Evolutionary conservation across 2,888 invertebrate genomes (phyloP).

Genomic region (Seira ritae): DNA sequence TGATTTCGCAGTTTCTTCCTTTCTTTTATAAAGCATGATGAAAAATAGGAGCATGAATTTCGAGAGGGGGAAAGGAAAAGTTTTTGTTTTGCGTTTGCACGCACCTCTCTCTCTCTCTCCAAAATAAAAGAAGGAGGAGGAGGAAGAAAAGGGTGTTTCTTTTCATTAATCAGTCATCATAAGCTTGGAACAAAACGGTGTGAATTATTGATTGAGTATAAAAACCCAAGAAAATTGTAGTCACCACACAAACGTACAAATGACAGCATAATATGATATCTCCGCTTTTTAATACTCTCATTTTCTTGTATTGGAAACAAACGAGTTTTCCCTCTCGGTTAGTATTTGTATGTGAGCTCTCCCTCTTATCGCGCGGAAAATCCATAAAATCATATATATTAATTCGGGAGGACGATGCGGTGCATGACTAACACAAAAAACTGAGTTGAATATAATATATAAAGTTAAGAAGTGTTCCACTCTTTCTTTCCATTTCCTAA

Average conservation of each 20-base stretch:
- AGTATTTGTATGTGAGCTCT: neutral
- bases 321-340: conserved; percentile 17
- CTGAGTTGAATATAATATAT: neutral
- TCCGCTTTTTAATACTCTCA: conserved; percentile 22
- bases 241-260: conserved; percentile 47
- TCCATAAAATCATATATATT: conserved; percentile 15
- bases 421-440: no score
- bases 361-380: neutral
- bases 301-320: conserved; percentile 33
- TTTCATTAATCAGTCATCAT: conserved; percentile 64
- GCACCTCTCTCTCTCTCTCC: neutral
- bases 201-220: neutral
- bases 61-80: neutral
- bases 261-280: conserved; percentile 39
- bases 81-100: neutral
- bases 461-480: neutral
- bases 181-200: conserved; percentile 46
- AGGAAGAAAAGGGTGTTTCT: conserved; percentile 51
- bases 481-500: neutral
- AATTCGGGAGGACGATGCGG: neutral
- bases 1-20: neutral
- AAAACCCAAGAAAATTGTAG: conserved; percentile 37
- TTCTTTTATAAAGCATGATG: neutral
- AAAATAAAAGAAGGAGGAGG: no score
- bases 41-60: conserved; percentile 6